Evolutionary conservation across 2,888 invertebrate species (phyloP), one percentile per base, ranked within the genome.

Genomic region (Pristionchus arcanus): DNA sequence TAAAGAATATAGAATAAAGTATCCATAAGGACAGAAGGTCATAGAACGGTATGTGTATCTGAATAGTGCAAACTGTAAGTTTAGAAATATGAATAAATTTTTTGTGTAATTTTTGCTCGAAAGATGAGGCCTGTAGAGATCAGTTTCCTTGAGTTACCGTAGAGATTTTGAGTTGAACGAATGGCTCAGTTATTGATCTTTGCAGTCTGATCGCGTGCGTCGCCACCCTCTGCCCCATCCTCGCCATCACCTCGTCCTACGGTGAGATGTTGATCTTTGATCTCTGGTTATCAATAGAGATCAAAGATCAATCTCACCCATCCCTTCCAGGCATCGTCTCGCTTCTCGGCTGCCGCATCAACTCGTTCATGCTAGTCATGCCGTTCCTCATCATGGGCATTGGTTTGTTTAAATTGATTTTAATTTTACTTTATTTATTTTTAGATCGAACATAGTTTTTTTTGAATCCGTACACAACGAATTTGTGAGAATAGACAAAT

Each of bases 381-480:
- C 95, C 95, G 7, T 94, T 94, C 87, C 91, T 95, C 19, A 93
- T 95, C 31, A 93, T 95, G 92, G 95, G 95, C 77, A 95, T 95
- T 77, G 95, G 94, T 94, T 66, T 74, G 91, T 90, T 21, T 37
- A 1, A 4, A 59, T 37, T 42, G 34, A 63, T 63, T 34, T n/a
- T 15, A n/a, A n/a, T n/a, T n/a, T 37, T 37, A 31, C 7, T 31
- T 13, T 71, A 55, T 19, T 2, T 19, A 2, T 55, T 19, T 19
- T 55, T 19, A 19, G 55, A 15, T 55, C 15, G 55, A 55, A 55
- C n/a, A n/a, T n/a, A 42, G n/a, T 25, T 68, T 34, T 68, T 90
- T 7, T 53, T 11, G 53, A 15, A 53, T 53, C 53, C 15, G 15
- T 53, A 53, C 53, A 11, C 53, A 53, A 53, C 53, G 53, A 7